Evolutionary conservation across 2,797 vertebrate species (phyloP), one percentile per base, ranked within the genome.

Genomic region (Tenualosa ilisha): DNA sequence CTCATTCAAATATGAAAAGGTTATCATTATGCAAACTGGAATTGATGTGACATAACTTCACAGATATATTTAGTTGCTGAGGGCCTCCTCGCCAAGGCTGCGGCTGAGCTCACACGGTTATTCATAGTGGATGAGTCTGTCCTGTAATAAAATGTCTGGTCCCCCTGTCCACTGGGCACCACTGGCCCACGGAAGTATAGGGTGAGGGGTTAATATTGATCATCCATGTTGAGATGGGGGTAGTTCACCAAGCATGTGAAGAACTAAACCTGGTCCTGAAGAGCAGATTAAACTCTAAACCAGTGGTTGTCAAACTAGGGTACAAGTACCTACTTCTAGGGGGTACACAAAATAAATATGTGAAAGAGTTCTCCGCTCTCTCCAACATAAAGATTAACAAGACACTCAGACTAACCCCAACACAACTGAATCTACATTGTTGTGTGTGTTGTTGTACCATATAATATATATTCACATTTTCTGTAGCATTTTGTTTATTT

Each of bases 61-160:
- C 59, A 43, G 85, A 82, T 89, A 89, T 89, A 89, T 91, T 89
- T 88, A 88, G 88, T 22, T 84, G 82, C 83, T 87, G 87, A 87
- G 84, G 15, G 68, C 53, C 83, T 79, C 72, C 43, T 83, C 53
- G 68, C 85, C 43, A 85, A 87, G 85, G 4, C 83, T 81, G 46
- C 84, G 85, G 88, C 89, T 92, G 91, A 93, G 92, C 89, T 94
- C 92, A 92, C 88, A 51, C 81, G 89, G 89, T 93, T 94, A 94
- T 93, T 94, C 93, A 92, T 91, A 91, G 92, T 88, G 88, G 88
- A 89, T 91, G 88, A 93, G 89, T 92, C 85, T 90, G 65, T 72
- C 82, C 54, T 86, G 84, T 61, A 68, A 83, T 83, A 88, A 86
- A 86, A 90, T 79, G 84, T 75, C 24, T 53, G 53, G 51, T 85